Percentiles rank a stretch among this genome's conserved stretches.
These are phyloP conservation scores for Rapana venosa DNA, from an alignment of 2,888 invertebrate species.

Conservation along the genomic window DNA sequence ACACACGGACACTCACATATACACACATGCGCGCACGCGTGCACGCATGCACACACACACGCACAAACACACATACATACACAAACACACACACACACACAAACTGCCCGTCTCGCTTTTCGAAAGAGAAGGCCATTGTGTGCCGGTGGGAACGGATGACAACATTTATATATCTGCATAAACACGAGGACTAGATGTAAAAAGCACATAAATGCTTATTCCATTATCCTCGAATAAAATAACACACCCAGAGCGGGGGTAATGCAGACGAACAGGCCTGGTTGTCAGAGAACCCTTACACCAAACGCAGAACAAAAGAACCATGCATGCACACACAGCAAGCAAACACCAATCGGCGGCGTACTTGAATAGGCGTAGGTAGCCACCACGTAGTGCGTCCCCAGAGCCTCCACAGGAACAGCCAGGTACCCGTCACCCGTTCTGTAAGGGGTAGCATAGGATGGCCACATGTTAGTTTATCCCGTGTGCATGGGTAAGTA, in stretches of 20 bases:
- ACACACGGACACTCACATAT: neutral
- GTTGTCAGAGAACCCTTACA: neutral
- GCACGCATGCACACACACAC: slow-evolving; percentile 3
- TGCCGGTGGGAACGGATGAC: too few relatives aligned
- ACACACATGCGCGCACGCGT: neutral
- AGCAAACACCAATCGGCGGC: neutral
- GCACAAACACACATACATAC: neutral
- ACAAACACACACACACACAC: neutral
- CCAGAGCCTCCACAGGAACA: slow-evolving; percentile 28
- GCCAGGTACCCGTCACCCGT: slow-evolving; percentile 36
- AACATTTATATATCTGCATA: too few relatives aligned
- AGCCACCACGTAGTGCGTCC: slow-evolving; percentile 20
- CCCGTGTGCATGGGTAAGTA: too few relatives aligned
- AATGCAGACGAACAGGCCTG: neutral
- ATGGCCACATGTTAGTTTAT: too few relatives aligned
- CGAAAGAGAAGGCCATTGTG: too few relatives aligned
- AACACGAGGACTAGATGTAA: too few relatives aligned
- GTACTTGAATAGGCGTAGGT: neutral
- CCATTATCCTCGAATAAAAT: too few relatives aligned
- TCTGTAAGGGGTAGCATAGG: neutral
- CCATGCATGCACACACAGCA: neutral
- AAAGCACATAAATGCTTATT: too few relatives aligned
- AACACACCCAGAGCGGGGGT: too few relatives aligned
- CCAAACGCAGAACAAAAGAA: neutral
- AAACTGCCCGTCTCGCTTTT: too few relatives aligned